Percentiles rank a stretch among this genome's conserved stretches.
These are phyloP conservation scores for Hydractinia echinata DNA, from an alignment of 30 jellyfish, hydroid and myxozoan species.

Conservation along the genomic window DNA sequence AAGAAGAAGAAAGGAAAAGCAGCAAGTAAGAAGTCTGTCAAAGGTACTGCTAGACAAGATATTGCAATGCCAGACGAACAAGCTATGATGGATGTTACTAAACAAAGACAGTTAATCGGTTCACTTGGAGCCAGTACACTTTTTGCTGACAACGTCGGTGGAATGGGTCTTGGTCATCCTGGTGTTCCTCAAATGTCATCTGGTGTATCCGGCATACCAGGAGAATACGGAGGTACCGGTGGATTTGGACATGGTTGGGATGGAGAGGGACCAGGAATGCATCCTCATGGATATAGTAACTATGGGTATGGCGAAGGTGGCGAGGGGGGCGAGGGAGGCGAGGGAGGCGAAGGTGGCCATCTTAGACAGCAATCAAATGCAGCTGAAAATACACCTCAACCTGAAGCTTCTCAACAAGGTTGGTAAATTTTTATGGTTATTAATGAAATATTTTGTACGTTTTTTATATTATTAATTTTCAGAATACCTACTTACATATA, in stretches of 20 bases:
- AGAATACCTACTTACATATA: no score
- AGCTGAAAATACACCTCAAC: neutral
- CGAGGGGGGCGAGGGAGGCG: constrained; percentile 58
- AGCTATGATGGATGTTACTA: constrained; percentile 77
- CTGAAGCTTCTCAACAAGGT: constrained; percentile 6
- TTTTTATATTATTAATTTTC: no score
- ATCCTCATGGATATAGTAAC: constrained; percentile 73
- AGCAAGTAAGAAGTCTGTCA: constrained; percentile 22
- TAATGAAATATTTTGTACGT: neutral
- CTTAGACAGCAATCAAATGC: no score
- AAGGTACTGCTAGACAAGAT: constrained; percentile 71
- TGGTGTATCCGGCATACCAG: constrained; percentile 94
- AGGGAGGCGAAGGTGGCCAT: constrained; percentile 15
- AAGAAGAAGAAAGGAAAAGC: constrained; percentile 17
- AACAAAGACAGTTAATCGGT: constrained; percentile 91
- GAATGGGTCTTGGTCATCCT: constrained; percentile 98
- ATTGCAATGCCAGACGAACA: constrained; percentile 98
- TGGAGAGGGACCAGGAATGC: constrained; percentile 77
- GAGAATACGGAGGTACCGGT: constrained; percentile 94
- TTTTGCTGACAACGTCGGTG: constrained; percentile 95
- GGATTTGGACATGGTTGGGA: constrained; percentile 96
- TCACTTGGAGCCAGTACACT: constrained; percentile 95
- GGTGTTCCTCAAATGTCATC: constrained; percentile 97
- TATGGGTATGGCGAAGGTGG: constrained; percentile 52
- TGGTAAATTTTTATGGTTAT: neutral